Evolutionary conservation across 1,140 invertebrate species (phyloP), one percentile per base, ranked within the genome.

Genomic region (Diachasmimorpha longicaudata): DNA sequence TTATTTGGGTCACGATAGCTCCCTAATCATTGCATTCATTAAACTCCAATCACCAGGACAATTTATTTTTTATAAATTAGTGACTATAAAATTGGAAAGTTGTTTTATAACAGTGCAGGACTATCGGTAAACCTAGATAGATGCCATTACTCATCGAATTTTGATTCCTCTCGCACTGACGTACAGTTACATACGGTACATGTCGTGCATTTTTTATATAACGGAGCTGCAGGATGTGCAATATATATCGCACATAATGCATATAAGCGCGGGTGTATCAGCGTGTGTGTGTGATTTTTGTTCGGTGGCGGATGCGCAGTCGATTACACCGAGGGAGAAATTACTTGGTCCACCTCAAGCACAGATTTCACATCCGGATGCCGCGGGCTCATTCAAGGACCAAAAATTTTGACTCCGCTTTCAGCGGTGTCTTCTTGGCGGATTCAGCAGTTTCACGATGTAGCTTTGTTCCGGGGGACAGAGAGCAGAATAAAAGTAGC

Each of bases 111-210:
- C 31, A n/a, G n/a, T n/a, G n/a, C n/a, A n/a, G n/a, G n/a, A n/a
- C n/a, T n/a, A 31, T 31, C 31, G 31, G 31, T 6, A 6, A 31
- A n/a, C 16, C n/a, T 8, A 52, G 48, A 9, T 52, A 52, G 48
- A 52, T 19, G 14, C 48, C 48, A 52, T 52, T 52, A 52, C n/a
- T 52, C 13, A 52, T 52, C 48, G 48, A 52, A 52, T 52, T 63
- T 63, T 63, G 58, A 63, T 63, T 63, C 58, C 58, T 63, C 58
- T 63, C 58, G 58, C 23, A 25, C 58, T 63, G 58, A 25, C 58
- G 23, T 63, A 80, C 79, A 80, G 79, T 80, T 80, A 80, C 75
- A 68, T 77, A 72, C 75, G 77, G 77, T 76, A 78, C 79, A 80
- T 72, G 77, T 14, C 70, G 52, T 72, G 79, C 79, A 75, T 68